Percentiles rank a stretch among this genome's conserved stretches.
phyloP scores from a whole-genome alignment of 1,140 invertebrate species.

The Tetranychus urticae region DNA sequence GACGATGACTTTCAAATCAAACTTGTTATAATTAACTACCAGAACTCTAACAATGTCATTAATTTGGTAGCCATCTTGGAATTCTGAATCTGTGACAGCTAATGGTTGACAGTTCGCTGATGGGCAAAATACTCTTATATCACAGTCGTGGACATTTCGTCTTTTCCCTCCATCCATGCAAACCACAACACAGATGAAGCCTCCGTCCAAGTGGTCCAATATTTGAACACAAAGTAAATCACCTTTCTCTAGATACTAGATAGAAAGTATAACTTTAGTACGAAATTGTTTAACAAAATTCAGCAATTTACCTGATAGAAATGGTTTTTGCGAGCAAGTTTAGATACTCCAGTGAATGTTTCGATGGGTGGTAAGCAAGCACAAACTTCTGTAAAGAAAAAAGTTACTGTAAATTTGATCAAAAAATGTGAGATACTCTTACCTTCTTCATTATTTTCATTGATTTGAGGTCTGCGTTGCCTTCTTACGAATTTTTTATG shows the following conservation, averaged over 20 bases:
- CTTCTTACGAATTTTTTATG: too few relatives aligned
- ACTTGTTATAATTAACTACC: constrained; percentile 34
- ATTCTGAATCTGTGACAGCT: too few relatives aligned
- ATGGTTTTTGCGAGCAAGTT: constrained; percentile 39
- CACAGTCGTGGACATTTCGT: constrained; percentile 53
- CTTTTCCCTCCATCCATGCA: constrained; percentile 49
- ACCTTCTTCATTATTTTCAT: too few relatives aligned
- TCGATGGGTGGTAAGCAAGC: constrained; percentile 63
- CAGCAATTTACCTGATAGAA: constrained; percentile 43
- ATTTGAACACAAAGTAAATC: too few relatives aligned
- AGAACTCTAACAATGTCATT: not conserved
- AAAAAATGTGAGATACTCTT: too few relatives aligned
- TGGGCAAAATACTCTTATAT: constrained; percentile 37
- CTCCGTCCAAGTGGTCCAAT: constrained; percentile 24
- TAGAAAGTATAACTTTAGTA: too few relatives aligned
- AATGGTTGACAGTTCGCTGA: not conserved
- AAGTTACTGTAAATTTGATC: constrained; percentile 4
- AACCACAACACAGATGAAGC: constrained; percentile 50
- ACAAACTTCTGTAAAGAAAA: constrained; percentile 38
- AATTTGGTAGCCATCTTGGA: too few relatives aligned
- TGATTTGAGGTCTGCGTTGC: too few relatives aligned
- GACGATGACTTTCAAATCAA: constrained; percentile 39
- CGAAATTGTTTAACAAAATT: not conserved
- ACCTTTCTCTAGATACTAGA: too few relatives aligned
- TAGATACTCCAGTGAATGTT: constrained; percentile 44